A percentile compares a stretch with the other conserved stretches of the same genome.
Conservation (phyloP, 1,140 invertebrate genomes). For the Caerostris extrusa region DNA sequence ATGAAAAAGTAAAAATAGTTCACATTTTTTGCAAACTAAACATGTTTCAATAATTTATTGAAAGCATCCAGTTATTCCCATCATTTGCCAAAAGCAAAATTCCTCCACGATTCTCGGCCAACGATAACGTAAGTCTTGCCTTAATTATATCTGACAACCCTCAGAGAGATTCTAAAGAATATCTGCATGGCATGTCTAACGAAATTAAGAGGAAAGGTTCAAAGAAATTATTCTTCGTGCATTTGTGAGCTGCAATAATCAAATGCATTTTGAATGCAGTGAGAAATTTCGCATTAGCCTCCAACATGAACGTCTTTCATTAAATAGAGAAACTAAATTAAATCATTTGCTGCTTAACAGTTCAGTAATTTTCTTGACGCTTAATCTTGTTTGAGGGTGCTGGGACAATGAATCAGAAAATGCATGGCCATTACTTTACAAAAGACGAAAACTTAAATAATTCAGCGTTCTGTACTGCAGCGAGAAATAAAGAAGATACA, state of each 20-base stretch:
- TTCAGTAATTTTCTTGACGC: neutral
- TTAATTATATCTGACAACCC: neutral
- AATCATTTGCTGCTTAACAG: slow-evolving; percentile 25
- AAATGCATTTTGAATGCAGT: neutral
- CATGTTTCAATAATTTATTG: too few species aligned
- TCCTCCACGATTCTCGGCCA: neutral
- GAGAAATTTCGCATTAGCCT: neutral
- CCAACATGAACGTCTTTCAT: neutral
- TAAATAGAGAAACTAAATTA: slow-evolving; percentile 17
- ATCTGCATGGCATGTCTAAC: neutral
- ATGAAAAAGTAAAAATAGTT: too few species aligned
- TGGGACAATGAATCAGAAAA: slow-evolving; percentile 11
- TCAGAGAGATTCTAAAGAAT: neutral
- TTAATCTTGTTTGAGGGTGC: neutral
- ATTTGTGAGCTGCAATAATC: neutral
- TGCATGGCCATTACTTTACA: neutral
- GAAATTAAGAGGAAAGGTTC: slow-evolving; percentile 11
- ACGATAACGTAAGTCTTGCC: neutral
- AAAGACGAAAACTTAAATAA: neutral
- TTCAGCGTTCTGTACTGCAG: neutral
- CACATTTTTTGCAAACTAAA: too few species aligned
- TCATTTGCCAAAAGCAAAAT: neutral
- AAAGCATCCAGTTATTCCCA: neutral
- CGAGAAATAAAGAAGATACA: neutral
- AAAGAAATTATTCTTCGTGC: neutral